Base-by-base conservation (phyloP, 1,140 invertebrate genomes). In the Lycorma delicatula region DNA sequence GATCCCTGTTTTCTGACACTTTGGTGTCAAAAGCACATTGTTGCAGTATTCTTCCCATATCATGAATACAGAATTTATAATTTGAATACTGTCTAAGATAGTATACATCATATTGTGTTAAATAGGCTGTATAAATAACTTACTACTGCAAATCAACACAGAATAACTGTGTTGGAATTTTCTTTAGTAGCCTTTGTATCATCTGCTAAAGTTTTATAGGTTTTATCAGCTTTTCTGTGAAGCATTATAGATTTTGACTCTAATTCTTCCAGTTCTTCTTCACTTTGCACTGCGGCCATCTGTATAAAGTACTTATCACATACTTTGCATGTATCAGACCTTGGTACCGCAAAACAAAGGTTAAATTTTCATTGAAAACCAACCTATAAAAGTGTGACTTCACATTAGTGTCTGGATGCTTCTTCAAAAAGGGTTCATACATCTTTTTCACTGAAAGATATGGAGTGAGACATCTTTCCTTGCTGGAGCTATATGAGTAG, bases 141-240 rank as follows among this genome's bases (percentile, higher is more conserved):
- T 56, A 41, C n/a, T 56, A 41, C n/a, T 56, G 54, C 28, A 56
- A 18, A 22, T 56, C 54, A 5, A 58, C 31, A 38, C 56, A 44
- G n/a, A 4, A 44, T 22, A 44, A 44, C 41, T 11, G 6, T 44
- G 23, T 44, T 44, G 38, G 34, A 20, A 34, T 44, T 23, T 6
- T 4, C 25, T 47, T 20, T 13, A 23, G 38, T 34, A 54, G 9
- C 4, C 20, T 3, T 44, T 38, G 38, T 54, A 38, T 54, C 38
- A 2, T 44, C 25, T 25, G 11, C 18, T 20, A 54, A 27, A 25
- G 53, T 38, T 1, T 54, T 38, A 16, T 44, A 54, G 13, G 38
- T 22, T 46, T 3, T 11, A 4, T 44, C 41, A 11, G 41, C 41
- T 44, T 5, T 11, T 22, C 5, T 44, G 16, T 44, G 41, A 11